These are phyloP conservation scores for Crepidodera aurea DNA, from an alignment of 2,888 invertebrate species.

Conservation along the genomic window DNA sequence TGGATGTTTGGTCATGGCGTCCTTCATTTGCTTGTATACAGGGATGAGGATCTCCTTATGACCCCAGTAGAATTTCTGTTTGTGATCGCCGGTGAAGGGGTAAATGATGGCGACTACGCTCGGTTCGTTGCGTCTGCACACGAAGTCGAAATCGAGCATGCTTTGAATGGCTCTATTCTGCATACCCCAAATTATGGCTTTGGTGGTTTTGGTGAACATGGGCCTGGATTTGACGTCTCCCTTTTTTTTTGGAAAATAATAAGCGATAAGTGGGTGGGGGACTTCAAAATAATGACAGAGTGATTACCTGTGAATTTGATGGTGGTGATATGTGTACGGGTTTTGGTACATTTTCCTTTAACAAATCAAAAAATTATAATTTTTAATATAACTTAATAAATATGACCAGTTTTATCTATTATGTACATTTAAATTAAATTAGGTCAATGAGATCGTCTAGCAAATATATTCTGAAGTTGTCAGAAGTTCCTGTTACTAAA, in stretches of 20 bases:
- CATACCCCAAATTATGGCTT: slow-evolving; percentile 99
- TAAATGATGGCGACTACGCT: slow-evolving; percentile 97
- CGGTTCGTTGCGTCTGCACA: slow-evolving; percentile 87
- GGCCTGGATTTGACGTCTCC: slow-evolving; percentile 56
- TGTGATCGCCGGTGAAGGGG: slow-evolving; percentile 98
- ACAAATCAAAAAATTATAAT: slow-evolving; percentile 32
- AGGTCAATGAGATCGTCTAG: too few relatives aligned
- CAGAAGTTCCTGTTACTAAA: too few relatives aligned
- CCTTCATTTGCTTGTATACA: slow-evolving; percentile 96
- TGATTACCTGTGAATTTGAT: slow-evolving; percentile 42
- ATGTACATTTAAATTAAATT: too few relatives aligned
- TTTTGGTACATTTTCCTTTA: slow-evolving; percentile 50
- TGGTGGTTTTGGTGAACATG: slow-evolving; percentile 84
- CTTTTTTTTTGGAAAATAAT: slow-evolving; percentile 45
- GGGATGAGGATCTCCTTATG: slow-evolving; percentile 95
- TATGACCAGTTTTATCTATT: slow-evolving; percentile 36
- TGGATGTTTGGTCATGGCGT: slow-evolving; percentile 93
- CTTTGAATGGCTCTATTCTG: slow-evolving; percentile 96
- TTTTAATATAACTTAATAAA: slow-evolving; percentile 10
- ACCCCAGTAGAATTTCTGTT: slow-evolving; percentile 99
- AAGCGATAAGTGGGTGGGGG: slow-evolving; percentile 12
- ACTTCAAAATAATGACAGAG: slow-evolving; percentile 13
- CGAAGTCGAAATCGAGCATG: slow-evolving; percentile 96
- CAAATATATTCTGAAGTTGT: too few relatives aligned
- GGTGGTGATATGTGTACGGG: slow-evolving; percentile 53